Base-by-base conservation (phyloP, 53 echinoderm and acorn worm genomes). In the Hippasteria phrygiana region DNA sequence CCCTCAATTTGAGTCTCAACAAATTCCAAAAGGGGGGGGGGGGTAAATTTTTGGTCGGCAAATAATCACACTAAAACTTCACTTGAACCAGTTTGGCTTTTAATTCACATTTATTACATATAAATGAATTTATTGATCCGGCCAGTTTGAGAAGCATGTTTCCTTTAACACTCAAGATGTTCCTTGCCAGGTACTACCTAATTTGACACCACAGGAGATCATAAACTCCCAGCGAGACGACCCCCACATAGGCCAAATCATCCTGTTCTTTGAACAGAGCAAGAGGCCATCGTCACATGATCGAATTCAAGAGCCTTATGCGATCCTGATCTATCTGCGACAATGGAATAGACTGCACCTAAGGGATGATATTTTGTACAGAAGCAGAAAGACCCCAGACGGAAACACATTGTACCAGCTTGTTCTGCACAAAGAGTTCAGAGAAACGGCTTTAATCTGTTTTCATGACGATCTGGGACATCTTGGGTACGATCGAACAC, bases 401-500 rank as follows among this genome's bases (percentile, higher is more conserved):
- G 51, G 51, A 12, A 14, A 3, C 22, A 67, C 67, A 50, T 20
- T 43, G 39, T 34, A 54, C 28, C 91, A 90, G 86, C 75, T 90
- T 14, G 77, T 90, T 3, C 38, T 90, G 29, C 86, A 85, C 18
- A 20, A 32, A 11, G 54, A 73, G 2, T 75, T 46, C 43, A 80
- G 79, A 43, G 46, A n/a, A 16, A 48, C 48, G 5, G 73, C 55
- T 22, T 29, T 90, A 33, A 27, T 50, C 20, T 80, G 27, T 33
- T 39, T 90, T 8, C 91, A 91, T 56, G 73, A 91, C 53, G 80
- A 91, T 62, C 77, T 88, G 33, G 91, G 88, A 1, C 91, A 91
- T 34, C 79, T 91, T 26, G 87, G 88, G 35, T 50, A 78, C 41
- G 88, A 91, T n/a, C 43, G 80, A 5, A 87, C 87, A 14, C 34